Evolutionary conservation across 2,888 invertebrate genomes (phyloP), one percentile per base, ranked within the genome.

Genomic region (Baccha elongata): DNA sequence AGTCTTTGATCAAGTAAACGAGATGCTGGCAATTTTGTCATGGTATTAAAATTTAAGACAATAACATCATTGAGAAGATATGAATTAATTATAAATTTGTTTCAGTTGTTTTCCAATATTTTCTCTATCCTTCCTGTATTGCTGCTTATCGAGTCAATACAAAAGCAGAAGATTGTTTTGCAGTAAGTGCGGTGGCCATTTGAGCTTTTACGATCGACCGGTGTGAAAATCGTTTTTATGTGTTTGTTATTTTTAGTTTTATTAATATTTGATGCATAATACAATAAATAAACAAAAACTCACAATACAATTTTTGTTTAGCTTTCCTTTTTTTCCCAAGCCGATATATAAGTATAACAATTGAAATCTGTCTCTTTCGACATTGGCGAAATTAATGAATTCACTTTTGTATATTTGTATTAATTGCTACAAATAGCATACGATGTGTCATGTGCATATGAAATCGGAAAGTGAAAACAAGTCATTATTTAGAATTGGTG

Each of bases 51-150:
- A 32, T n/a, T n/a, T n/a, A n/a, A n/a, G n/a, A n/a, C n/a, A n/a
- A n/a, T n/a, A n/a, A n/a, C n/a, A n/a, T n/a, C n/a, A n/a, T n/a
- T 32, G 29, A 8, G 8, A 32, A 32, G 1, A 1, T 6, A 8
- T 8, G 29, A 32, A 6, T 32, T 1, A 8, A 32, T 32, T 7
- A 32, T 32, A 32, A 32, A 32, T 11, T 40, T 19, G 15, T 17
- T 71, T 1, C 85, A 90, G 90, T 53, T 90, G 89, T 69, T 89
- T 90, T 68, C 90, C 90, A 65, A 88, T 90, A 65, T 90, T 89
- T 73, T 87, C 89, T 1, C 85, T 89, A 74, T 88, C 87, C 42
- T 88, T 87, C 48, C 86, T 89, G 8, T 90, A 88, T 76, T 79
- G 87, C 32, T 89, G 89, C 42, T 86, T 89, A 19, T 89, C 89